phyloP scores from a whole-genome alignment of 2,888 invertebrate species.

The Tribolium freemani region DNA sequence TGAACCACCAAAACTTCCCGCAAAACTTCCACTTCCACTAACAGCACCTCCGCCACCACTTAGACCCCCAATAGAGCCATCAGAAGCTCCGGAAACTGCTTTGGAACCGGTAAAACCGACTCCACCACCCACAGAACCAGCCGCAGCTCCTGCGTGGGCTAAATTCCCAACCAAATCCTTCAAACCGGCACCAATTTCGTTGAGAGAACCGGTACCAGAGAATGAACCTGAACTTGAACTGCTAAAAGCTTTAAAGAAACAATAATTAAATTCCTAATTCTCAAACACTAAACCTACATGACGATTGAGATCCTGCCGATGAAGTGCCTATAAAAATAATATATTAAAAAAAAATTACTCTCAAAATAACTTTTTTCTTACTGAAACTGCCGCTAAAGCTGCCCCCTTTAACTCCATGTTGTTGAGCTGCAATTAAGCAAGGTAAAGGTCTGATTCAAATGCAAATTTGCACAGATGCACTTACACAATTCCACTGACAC shows the following conservation, averaged over 20 bases:
- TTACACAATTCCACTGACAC: conserved; percentile 36
- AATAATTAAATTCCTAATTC: neutral
- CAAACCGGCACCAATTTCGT: conserved; percentile 28
- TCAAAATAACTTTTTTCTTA: conserved; percentile 21
- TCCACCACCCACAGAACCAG: conserved; percentile 6
- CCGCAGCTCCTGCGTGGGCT: conserved; percentile 15
- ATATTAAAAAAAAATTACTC: neutral
- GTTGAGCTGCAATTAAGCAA: conserved; percentile 35
- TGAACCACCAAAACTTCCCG: neutral
- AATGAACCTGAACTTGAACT: conserved; percentile 41
- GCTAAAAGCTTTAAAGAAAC: conserved; percentile 33
- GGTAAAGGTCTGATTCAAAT: neutral
- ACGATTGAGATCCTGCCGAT: conserved; percentile 31
- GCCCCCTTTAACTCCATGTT: conserved; percentile 35
- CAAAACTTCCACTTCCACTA: neutral
- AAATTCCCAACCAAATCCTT: conserved; percentile 27
- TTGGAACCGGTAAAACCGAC: neutral
- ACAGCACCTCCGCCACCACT: conserved; percentile 1
- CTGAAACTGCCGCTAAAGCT: conserved; percentile 41
- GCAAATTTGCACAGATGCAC: conserved; percentile 20
- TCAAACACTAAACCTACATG: conserved; percentile 38
- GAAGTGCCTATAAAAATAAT: conserved; percentile 30
- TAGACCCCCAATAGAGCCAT: neutral
- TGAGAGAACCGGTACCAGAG: conserved; percentile 14
- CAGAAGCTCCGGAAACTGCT: neutral